Evolutionary conservation across 1,140 invertebrate species (phyloP).

Genomic region (Drosophila sproati): DNA sequence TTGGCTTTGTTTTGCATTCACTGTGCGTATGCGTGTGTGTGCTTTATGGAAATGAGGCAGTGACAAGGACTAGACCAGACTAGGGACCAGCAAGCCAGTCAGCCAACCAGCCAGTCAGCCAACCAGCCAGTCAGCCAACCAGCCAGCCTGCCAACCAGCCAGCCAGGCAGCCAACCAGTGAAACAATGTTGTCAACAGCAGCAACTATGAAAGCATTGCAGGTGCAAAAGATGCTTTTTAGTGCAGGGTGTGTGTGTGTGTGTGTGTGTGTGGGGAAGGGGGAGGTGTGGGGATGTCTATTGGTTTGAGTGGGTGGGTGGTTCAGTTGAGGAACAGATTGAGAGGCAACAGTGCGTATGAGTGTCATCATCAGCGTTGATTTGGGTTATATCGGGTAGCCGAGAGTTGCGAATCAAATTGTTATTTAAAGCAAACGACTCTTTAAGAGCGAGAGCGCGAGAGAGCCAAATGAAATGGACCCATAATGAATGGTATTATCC

Average conservation of each 20-base stretch:
- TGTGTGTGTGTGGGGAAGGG: too few relatives aligned
- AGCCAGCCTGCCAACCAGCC: too few relatives aligned
- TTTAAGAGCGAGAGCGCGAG: not conserved
- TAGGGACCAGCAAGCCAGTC: not conserved
- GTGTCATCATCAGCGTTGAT: constrained; percentile 75
- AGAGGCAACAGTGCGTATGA: constrained; percentile 81
- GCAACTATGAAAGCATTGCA: constrained; percentile 28
- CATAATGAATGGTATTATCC: constrained; percentile 13
- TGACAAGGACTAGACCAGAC: constrained; percentile 35
- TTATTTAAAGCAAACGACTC: constrained; percentile 9
- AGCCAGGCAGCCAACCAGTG: constrained; percentile 19
- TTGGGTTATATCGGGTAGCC: constrained; percentile 34
- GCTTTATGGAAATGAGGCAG: constrained; percentile 75
- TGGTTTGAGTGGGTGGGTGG: not conserved
- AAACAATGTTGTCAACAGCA: constrained; percentile 81
- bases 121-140: constrained; percentile 18
- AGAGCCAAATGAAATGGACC: not conserved
- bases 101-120: constrained; percentile 2
- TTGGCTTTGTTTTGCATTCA: constrained; percentile 54
- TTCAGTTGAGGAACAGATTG: constrained; percentile 40
- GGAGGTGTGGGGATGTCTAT: too few relatives aligned
- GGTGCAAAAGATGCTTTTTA: not conserved
- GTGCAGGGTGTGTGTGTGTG: too few relatives aligned
- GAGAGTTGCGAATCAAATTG: not conserved
- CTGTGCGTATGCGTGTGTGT: constrained; percentile 33